phyloP scores from a whole-genome alignment of 2,113 vertebrate genomes.

The Poeciliopsis turrubarensis region DNA sequence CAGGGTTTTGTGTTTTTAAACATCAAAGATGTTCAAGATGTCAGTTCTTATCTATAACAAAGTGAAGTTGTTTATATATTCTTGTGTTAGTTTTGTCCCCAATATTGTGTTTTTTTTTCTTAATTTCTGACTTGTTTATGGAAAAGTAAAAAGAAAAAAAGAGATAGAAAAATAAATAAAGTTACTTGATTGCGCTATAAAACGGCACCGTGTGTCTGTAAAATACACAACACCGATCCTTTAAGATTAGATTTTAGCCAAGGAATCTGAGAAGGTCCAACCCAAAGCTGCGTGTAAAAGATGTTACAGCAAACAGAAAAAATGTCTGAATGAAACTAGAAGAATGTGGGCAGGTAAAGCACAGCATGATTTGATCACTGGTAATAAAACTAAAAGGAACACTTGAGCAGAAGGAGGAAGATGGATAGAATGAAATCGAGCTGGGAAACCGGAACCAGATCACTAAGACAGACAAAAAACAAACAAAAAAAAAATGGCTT shows the following conservation, averaged over 20 bases:
- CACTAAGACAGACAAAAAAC: constrained; percentile 32
- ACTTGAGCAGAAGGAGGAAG: constrained; percentile 9
- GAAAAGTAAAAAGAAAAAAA: too few relatives aligned
- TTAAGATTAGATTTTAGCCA: neutral
- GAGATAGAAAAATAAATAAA: too few relatives aligned
- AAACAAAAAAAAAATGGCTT: constrained; percentile 34
- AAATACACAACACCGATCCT: neutral
- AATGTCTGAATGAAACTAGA: constrained; percentile 35
- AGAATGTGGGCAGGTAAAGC: constrained; percentile 11
- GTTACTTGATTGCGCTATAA: too few relatives aligned
- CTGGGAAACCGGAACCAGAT: constrained; percentile 31
- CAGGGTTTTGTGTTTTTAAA: too few relatives aligned
- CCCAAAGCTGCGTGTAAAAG: neutral
- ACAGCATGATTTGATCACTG: constrained; percentile 8
- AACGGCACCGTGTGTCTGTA: too few relatives aligned
- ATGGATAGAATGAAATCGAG: constrained; percentile 39
- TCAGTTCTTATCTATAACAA: too few relatives aligned
- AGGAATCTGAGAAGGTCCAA: neutral
- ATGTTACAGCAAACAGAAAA: constrained; percentile 6
- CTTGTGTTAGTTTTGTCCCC: too few relatives aligned
- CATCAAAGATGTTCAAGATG: too few relatives aligned
- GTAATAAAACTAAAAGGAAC: constrained; percentile 16
- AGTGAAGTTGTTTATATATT: too few relatives aligned
- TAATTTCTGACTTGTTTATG: too few relatives aligned
- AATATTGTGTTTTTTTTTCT: too few relatives aligned